Percentiles rank a stretch among this genome's conserved stretches.
Evolutionary conservation across 2,888 invertebrate genomes (phyloP).

Genomic region (Chromoteleia sp.): DNA sequence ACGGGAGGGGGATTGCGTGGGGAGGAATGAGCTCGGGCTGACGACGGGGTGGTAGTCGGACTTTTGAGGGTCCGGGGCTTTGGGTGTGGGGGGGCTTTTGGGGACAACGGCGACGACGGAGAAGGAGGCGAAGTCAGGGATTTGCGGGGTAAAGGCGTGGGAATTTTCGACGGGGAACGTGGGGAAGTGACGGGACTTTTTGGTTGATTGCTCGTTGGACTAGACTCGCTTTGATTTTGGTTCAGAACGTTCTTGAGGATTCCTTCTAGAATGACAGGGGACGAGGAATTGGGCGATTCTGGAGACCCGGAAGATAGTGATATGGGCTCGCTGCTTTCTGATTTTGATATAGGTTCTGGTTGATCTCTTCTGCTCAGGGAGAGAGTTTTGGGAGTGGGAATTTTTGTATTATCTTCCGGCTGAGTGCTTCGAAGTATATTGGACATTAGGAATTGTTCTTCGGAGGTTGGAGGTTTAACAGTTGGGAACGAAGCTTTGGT

Average conservation of each 20-base stretch:
- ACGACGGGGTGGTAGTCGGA: constrained; percentile 51
- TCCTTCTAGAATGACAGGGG: constrained; percentile 51
- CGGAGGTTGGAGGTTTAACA: neutral
- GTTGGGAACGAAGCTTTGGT: constrained; percentile 42
- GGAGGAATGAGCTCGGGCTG: constrained; percentile 46
- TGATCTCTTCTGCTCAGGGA: constrained; percentile 9
- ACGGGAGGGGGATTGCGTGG: no score
- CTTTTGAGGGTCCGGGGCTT: constrained; percentile 68
- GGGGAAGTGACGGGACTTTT: constrained; percentile 72
- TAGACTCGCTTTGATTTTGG: constrained; percentile 44
- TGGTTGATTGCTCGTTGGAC: constrained; percentile 36
- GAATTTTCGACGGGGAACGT: constrained; percentile 80
- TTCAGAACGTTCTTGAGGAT: constrained; percentile 51
- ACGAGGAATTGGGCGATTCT: constrained; percentile 49
- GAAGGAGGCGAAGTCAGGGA: constrained; percentile 65
- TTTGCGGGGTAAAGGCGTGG: constrained; percentile 81
- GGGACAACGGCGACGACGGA: constrained; percentile 62
- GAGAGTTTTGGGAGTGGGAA: constrained; percentile 46
- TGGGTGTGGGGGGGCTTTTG: no score
- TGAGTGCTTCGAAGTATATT: neutral
- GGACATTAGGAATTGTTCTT: neutral
- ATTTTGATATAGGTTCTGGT: constrained; percentile 1
- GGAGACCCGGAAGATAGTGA: constrained; percentile 38
- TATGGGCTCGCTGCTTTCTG: constrained; percentile 17
- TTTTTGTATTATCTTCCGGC: constrained; percentile 42